Conservation (phyloP, 1,140 invertebrate species). For the Bombus polaris region DNA sequence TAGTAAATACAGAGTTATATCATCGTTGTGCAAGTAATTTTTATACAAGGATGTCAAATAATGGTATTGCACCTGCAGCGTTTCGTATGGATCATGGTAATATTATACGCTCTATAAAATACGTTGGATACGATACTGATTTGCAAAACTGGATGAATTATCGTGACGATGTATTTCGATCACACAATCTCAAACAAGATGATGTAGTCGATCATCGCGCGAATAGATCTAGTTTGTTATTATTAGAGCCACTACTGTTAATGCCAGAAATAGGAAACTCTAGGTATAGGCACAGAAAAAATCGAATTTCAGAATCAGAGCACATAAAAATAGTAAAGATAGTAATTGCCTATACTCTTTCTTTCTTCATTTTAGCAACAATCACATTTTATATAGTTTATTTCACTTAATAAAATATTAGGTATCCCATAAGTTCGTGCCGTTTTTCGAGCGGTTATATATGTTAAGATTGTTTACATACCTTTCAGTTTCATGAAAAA, state of each 20-base stretch:
- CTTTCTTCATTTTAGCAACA: slow-evolving; percentile 81
- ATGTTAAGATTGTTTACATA: too few relatives aligned
- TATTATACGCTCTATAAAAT: slow-evolving; percentile 45
- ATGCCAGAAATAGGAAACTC: slow-evolving; percentile 71
- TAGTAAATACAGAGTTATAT: slow-evolving; percentile 62
- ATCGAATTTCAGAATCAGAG: slow-evolving; percentile 75
- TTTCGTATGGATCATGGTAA: slow-evolving; percentile 53
- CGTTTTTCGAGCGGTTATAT: too few relatives aligned
- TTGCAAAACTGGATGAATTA: slow-evolving; percentile 65
- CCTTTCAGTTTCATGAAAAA: too few relatives aligned
- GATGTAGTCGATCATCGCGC: slow-evolving; percentile 55
- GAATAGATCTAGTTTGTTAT: slow-evolving; percentile 77
- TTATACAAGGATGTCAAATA: slow-evolving; percentile 68
- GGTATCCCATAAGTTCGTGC: too few relatives aligned
- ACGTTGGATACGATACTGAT: slow-evolving; percentile 58
- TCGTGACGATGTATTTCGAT: slow-evolving; percentile 54
- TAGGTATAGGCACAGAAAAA: slow-evolving; percentile 64
- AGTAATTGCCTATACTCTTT: slow-evolving; percentile 81
- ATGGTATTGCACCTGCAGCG: slow-evolving; percentile 53
- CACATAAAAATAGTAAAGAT: slow-evolving; percentile 82
- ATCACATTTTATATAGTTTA: slow-evolving; percentile 84
- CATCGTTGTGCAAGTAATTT: slow-evolving; percentile 62
- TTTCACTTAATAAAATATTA: slow-evolving; percentile 71
- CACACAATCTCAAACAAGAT: slow-evolving; percentile 51
- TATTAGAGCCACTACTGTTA: slow-evolving; percentile 82